Base-by-base conservation (phyloP, 2,113 vertebrate genomes). In the Urocolius indicus region DNA sequence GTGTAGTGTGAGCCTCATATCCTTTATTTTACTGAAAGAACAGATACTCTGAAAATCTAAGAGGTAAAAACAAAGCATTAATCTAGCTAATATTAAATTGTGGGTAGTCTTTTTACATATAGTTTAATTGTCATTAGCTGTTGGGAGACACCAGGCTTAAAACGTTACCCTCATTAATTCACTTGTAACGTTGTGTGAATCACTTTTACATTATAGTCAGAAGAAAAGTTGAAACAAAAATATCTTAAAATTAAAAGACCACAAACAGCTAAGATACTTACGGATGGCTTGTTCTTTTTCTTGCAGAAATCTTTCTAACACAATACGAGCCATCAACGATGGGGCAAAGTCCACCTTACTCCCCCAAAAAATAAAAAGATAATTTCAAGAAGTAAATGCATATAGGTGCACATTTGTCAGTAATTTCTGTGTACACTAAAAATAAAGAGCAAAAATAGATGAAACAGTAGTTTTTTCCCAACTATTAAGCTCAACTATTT, bases 331-430 rank as follows among this genome's bases (percentile, higher is more conserved):
- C 98, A 99, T 99, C 96, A 99, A 92, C 19, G 99, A 98, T 78
- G 99, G 99, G 92, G 99, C 99, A 85, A 99, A 98, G 97, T 99
- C 98, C 97, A 99, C 98, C 99, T 99, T 98, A 82, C 84, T 78
- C 65, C 96, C 96, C 93, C 87, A 22, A 92, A 81, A 97, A 94
- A 90, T 10, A 95, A 87, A 95, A 95, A 57, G 74, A 94, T 71
- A 90, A 95, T 81, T 94, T 95, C 84, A 96, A 79, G 74, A 85
- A 48, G 49, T 41, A 79, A 90, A 94, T 75, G 49, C n/a, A 78
- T 76, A 87, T 94, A 91, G 68, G 77, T 20, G 11, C 48, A 78
- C 52, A 84, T 62, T 93, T 92, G 59, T 94, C 78, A 97, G 90
- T 82, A 96, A 94, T 89, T 20, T 89, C 69, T 87, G 72, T 87